Base-by-base conservation (phyloP, 2,888 invertebrate species). In the Trypoxylon attenuatum region DNA sequence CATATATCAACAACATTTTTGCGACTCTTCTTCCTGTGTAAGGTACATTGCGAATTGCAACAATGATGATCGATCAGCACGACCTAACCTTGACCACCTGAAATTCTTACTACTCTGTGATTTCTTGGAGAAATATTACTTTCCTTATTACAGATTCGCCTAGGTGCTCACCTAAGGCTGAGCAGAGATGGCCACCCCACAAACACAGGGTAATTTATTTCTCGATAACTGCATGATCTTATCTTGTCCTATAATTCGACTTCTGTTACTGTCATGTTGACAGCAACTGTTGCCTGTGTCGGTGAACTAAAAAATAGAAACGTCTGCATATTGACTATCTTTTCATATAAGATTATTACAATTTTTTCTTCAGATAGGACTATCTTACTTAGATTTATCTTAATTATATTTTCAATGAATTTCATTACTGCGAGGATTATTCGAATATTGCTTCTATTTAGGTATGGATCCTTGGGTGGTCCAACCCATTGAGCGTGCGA, bases 401-500 rank as follows among this genome's bases (percentile, higher is more conserved):
- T 1, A 10, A 2, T n/a, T 27, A 10, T 27, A 10, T n/a, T 27
- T 27, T 27, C 27, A 27, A 10, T 27, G n/a, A 27, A 1, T 33
- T 33, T 13, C 13, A 33, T 33, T n/a, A n/a, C n/a, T n/a, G n/a
- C n/a, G n/a, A n/a, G n/a, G n/a, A n/a, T n/a, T n/a, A n/a, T n/a
- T n/a, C n/a, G n/a, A n/a, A n/a, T n/a, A n/a, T n/a, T n/a, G 18
- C 55, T 45, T 10, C 25, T 49, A 2, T 10, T 4, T 21, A 87
- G 86, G 84, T 59, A 88, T 88, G 19, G 97, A 98, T 88, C 94
- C 95, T 5, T 98, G 97, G 96, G 89, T 92, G 71, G 93, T 99
- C 68, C 92, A 95, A 83, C 92, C 94, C 0, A 94, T 95, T 64
- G 98, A 98, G 87, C 91, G 95, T 79, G 90, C 91, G 2, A 93